Evolutionary conservation across 2,797 vertebrate genomes (phyloP), one percentile per base, ranked within the genome.

Genomic region (Siniperca undulata): DNA sequence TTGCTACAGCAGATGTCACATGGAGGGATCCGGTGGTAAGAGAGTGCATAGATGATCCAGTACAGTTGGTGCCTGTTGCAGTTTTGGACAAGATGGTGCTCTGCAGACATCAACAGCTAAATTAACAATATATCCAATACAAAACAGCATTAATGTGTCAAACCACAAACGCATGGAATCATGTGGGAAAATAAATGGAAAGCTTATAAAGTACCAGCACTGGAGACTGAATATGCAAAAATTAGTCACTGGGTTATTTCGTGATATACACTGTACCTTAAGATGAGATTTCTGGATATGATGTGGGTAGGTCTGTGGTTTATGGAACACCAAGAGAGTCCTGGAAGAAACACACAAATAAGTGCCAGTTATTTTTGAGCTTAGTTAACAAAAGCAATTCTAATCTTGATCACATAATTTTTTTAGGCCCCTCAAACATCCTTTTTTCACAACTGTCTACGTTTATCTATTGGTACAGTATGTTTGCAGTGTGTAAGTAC

Each of bases 281-380:
- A 97, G 95, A 82, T 96, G 89, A n/a, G 94, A 95, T 86, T 94
- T 96, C 76, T 97, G 94, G 85, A 90, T 92, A 52, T 95, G 95
- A 88, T 96, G 83, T 52, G 91, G 70, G 83, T 97, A 99, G 5
- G 91, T 92, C 70, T 91, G 90, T 76, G 97, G 95, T 61, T 96
- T 97, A 91, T 98, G 97, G 86, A 99, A 99, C 92, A 99, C 88
- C 86, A 96, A 94, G 44, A 99, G 88, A 12, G 94, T 95, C 89
- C 97, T 99, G 92, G 44, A 90, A 88, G 42, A 66, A 88, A 80
- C 60, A 61, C 0, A 82, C 9, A 76, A 61, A 74, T 6, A 53
- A 38, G 86, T 19, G 5, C 6, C 0, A 0, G 12, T 34, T 0
- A 36, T n/a, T 58, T 72, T 34, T 50, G 0, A 17, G 9, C 22